Base-by-base conservation (phyloP, 2,888 invertebrate genomes). In the Orgyia antiqua region DNA sequence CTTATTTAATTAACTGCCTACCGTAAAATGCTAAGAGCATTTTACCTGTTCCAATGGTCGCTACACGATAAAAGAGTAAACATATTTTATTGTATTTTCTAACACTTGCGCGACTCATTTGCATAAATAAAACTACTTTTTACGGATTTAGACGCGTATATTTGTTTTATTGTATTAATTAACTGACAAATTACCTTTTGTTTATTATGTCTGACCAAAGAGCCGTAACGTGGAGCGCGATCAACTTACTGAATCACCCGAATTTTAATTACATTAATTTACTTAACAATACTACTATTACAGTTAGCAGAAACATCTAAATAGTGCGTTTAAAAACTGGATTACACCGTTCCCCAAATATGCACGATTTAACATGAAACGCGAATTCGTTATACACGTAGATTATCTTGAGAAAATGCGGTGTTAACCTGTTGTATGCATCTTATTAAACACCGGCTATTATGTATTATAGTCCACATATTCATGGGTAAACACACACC, bases 401-500 rank as follows among this genome's bases (percentile, higher is more conserved):
- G 68, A 64, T 86, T 86, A 84, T 82, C 79, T 82, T 73, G 76
- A 74, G 78, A 78, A 74, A 58, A 71, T 67, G 60, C 58, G 58
- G 61, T 70, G 66, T 78, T 79, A 80, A 86, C 86, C 86, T 86
- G 86, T 78, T 77, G 68, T 63, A 10, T 29, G 65, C 67, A 60
- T 64, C 68, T 66, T 70, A 82, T 83, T 84, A 82, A 73, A 70
- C 68, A 67, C 66, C 62, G 67, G 61, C 74, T 51, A 76, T 84
- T 84, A 79, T 83, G 61, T 55, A 68, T 73, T 73, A 72, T 75
- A 61, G 56, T 71, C 65, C 68, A 70, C 69, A 76, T 79, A 79
- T 86, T 86, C 86, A 86, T 86, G 80, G 77, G 83, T 84, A 86
- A 86, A 86, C 86, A 86, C 75, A 84, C 83, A 82, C 75, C 73